phyloP scores from a whole-genome alignment of 2,888 invertebrate genomes.

The Ormia ochracea region DNA sequence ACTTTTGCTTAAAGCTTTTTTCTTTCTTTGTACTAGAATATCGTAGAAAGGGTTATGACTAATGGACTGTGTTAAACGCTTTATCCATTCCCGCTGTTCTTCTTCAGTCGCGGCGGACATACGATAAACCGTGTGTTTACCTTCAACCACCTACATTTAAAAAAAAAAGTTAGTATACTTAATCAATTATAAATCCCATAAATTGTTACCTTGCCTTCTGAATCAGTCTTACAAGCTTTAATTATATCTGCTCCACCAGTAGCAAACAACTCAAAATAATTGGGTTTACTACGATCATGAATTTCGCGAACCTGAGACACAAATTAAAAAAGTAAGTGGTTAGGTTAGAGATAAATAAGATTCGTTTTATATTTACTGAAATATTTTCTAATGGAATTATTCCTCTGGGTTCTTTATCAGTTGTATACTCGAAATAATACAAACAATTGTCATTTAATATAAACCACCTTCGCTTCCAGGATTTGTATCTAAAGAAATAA shows the following conservation, averaged over 20 bases:
- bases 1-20: slow-evolving; percentile 85
- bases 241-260: slow-evolving; percentile 90
- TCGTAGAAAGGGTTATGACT: slow-evolving; percentile 99
- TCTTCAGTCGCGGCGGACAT: slow-evolving; percentile 97
- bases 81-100: slow-evolving; percentile 98
- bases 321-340: slow-evolving; percentile 14
- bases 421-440: slow-evolving; percentile 99
- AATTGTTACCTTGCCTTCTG: slow-evolving; percentile 95
- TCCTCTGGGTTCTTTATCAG: slow-evolving; percentile 98
- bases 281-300: slow-evolving; percentile 92
- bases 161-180: neutral
- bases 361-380: slow-evolving; percentile 78
- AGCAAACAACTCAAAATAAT: slow-evolving; percentile 96
- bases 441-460: slow-evolving; percentile 98
- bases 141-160: slow-evolving; percentile 79
- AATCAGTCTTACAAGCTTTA: slow-evolving; percentile 96
- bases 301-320: slow-evolving; percentile 86
- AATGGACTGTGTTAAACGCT: slow-evolving; percentile 94
- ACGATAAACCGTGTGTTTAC: slow-evolving; percentile 88
- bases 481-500: slow-evolving; percentile 85
- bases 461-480: slow-evolving; percentile 99
- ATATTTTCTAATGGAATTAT: slow-evolving; percentile 99
- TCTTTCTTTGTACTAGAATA: slow-evolving; percentile 95
- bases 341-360: neutral
- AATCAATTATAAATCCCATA: neutral